Conservation (phyloP, 2,113 vertebrate species). For the Prionailurus bengalensis region DNA sequence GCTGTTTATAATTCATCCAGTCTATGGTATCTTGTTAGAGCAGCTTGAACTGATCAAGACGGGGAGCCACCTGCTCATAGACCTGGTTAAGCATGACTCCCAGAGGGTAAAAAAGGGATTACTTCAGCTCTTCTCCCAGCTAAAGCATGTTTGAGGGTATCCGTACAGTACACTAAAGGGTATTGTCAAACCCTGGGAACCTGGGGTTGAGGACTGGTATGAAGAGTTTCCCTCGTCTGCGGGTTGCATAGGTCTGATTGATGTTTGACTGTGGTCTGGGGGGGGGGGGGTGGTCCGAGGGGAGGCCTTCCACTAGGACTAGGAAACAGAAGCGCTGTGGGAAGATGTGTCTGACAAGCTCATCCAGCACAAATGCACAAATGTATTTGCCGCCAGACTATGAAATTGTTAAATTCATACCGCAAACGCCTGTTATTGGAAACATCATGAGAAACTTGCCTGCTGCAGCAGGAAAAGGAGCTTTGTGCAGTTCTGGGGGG, state of each 20-base stretch:
- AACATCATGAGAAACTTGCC: constrained; percentile 47
- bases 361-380: constrained; percentile 62
- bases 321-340: neutral
- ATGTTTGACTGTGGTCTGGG: neutral
- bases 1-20: neutral
- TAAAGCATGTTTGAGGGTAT: neutral
- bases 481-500: constrained; percentile 19
- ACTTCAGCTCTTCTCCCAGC: neutral
- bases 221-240: neutral
- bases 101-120: neutral
- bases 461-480: constrained; percentile 24
- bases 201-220: neutral
- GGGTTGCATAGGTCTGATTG: neutral
- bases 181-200: neutral
- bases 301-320: neutral
- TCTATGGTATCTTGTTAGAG: neutral
- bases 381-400: neutral
- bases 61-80: neutral
- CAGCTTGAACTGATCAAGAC: neutral
- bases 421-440: constrained; percentile 52
- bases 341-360: neutral
- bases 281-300: neutral
- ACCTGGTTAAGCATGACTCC: neutral
- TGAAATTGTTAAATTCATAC: constrained; percentile 49
- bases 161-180: neutral